These are phyloP conservation scores for Lasiurus cinereus DNA, from an alignment of 2,113 vertebrate genomes.

Conservation along the genomic window DNA sequence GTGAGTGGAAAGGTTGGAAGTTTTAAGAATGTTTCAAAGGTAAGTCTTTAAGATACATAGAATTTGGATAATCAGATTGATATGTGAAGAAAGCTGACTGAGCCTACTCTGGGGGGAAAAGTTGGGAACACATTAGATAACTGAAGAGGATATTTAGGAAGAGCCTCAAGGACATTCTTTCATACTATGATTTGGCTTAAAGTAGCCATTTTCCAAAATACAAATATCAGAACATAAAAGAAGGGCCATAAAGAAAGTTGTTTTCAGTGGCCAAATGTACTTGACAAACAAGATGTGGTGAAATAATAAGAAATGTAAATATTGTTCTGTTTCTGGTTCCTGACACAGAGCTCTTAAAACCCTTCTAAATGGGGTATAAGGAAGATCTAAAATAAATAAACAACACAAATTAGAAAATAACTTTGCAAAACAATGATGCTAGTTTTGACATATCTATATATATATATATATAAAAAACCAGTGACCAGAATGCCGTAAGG, in stretches of 20 bases:
- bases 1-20: background rate
- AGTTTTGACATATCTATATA: constrained; percentile 1
- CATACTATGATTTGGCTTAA: background rate
- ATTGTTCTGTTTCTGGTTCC: background rate
- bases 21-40: background rate
- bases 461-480: no score
- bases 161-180: background rate
- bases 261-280: background rate
- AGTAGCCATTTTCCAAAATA: background rate
- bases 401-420: background rate
- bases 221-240: background rate
- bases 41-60: background rate
- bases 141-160: background rate
- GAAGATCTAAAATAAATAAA: background rate
- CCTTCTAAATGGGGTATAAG: background rate
- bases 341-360: background rate
- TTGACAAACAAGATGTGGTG: background rate
- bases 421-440: background rate
- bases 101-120: background rate
- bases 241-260: background rate
- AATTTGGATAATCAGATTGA: background rate
- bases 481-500: no score
- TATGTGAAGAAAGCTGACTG: background rate
- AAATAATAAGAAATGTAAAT: background rate
- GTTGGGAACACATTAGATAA: background rate